Conservation (phyloP, 2,797 vertebrate genomes). For the Hyperoplus immaculatus region DNA sequence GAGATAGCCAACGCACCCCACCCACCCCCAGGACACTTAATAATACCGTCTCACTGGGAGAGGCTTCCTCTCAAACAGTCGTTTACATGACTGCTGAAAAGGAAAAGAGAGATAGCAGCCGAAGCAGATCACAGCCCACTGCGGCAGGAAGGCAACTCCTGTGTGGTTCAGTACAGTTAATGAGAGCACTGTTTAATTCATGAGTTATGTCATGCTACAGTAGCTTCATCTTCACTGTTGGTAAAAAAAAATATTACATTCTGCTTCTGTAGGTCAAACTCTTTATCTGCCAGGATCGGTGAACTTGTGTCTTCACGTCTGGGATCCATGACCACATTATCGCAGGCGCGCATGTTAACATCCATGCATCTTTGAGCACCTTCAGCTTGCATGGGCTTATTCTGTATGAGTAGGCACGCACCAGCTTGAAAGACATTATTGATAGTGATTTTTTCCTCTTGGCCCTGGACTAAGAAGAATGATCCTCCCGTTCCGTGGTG, state of each 20-base stretch:
- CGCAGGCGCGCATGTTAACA: conserved; percentile 10
- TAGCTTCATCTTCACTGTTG: conserved; percentile 61
- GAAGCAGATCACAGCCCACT: conserved; percentile 42
- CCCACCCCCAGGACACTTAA: conserved; percentile 35
- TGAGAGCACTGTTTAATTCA: conserved; percentile 81
- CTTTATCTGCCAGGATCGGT: conserved; percentile 54
- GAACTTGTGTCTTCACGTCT: conserved; percentile 42
- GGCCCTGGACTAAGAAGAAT: conserved; percentile 15
- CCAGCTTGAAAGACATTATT: conserved; percentile 38
- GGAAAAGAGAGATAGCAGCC: conserved; percentile 28
- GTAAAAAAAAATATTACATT: conserved; percentile 33
- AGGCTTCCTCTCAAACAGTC: conserved; percentile 45
- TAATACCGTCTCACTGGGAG: conserved; percentile 40
- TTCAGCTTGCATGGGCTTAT: conserved; percentile 22
- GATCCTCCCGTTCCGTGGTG: conserved; percentile 16
- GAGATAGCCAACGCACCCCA: conserved; percentile 37
- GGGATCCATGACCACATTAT: conserved; percentile 36
- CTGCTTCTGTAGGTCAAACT: conserved; percentile 58
- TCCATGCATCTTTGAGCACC: conserved; percentile 6
- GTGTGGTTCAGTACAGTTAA: conserved; percentile 63
- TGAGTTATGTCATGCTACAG: conserved; percentile 75
- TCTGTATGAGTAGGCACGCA: conserved; percentile 7
- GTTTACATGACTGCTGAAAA: conserved; percentile 21
- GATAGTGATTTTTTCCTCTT: conserved; percentile 36
- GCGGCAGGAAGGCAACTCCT: conserved; percentile 43